Evolutionary conservation across 2,113 vertebrate species (phyloP).

Genomic region (Junco hyemalis): DNA sequence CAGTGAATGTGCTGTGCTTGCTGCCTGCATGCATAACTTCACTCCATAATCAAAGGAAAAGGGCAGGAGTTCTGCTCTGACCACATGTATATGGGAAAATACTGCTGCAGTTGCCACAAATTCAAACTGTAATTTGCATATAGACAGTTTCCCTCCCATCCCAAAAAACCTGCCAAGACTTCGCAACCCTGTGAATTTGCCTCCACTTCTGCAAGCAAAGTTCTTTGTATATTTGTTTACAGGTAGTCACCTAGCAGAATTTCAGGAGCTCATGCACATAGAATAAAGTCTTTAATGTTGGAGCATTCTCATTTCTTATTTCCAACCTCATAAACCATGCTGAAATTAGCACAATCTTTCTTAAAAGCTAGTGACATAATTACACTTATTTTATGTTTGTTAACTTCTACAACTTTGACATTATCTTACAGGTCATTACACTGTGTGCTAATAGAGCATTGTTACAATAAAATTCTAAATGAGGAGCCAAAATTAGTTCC

Average conservation of each 20-base stretch:
- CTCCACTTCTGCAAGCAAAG: neutral
- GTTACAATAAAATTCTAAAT: neutral
- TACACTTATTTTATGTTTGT: neutral
- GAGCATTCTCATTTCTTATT: neutral
- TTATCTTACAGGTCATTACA: neutral
- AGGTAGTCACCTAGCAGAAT: neutral
- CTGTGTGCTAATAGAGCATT: neutral
- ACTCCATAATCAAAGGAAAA: neutral
- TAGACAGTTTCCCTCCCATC: neutral
- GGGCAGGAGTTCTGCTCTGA: neutral
- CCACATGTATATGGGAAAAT: neutral
- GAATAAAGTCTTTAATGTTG: neutral
- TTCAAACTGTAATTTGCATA: neutral
- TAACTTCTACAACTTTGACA: neutral
- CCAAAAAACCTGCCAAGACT: neutral
- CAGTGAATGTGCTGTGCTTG: neutral
- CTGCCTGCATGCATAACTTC: neutral
- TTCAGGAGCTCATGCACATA: neutral
- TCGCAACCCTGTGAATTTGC: neutral
- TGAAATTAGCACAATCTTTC: neutral
- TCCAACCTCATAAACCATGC: neutral
- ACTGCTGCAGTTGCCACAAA: neutral
- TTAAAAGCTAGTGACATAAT: neutral
- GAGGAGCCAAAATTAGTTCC: conserved; percentile 1
- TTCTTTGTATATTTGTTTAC: neutral